Evolutionary conservation across 2,113 vertebrate genomes (phyloP).

Genomic region (Sturnira hondurensis): DNA sequence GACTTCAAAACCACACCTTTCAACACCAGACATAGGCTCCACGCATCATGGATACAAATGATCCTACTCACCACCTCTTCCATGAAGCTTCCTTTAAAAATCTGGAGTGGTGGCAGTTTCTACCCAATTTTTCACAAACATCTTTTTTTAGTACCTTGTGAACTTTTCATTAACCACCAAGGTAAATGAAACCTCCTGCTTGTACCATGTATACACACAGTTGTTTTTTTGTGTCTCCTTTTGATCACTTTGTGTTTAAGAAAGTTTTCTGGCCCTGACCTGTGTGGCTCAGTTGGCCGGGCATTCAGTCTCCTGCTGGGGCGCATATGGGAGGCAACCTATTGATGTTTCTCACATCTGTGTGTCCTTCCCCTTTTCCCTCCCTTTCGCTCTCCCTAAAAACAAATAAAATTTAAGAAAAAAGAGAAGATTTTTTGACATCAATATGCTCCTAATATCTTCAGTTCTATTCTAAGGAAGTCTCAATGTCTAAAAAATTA

Average conservation of each 20-base stretch:
- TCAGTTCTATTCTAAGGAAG: slow-evolving; percentile 23
- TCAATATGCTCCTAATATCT: background rate
- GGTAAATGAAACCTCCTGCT: background rate
- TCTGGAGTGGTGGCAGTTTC: background rate
- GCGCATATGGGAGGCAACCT: no score
- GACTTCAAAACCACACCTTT: background rate
- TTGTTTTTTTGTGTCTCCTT: background rate
- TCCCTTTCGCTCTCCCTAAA: no score
- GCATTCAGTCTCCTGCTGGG: no score
- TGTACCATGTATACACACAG: background rate
- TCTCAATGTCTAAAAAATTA: background rate
- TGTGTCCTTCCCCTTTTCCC: no score
- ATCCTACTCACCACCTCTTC: background rate
- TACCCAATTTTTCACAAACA: background rate
- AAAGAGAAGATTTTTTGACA: background rate
- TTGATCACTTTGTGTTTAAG: background rate
- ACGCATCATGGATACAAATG: background rate
- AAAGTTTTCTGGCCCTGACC: background rate
- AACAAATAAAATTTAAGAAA: no score
- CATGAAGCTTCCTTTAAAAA: background rate
- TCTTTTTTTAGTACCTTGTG: background rate
- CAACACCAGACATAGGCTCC: background rate
- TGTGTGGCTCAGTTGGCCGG: no score
- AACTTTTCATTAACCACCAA: background rate
- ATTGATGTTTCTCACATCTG: no score